phyloP scores from a whole-genome alignment of 2,113 vertebrate genomes.

The Garra rufa region DNA sequence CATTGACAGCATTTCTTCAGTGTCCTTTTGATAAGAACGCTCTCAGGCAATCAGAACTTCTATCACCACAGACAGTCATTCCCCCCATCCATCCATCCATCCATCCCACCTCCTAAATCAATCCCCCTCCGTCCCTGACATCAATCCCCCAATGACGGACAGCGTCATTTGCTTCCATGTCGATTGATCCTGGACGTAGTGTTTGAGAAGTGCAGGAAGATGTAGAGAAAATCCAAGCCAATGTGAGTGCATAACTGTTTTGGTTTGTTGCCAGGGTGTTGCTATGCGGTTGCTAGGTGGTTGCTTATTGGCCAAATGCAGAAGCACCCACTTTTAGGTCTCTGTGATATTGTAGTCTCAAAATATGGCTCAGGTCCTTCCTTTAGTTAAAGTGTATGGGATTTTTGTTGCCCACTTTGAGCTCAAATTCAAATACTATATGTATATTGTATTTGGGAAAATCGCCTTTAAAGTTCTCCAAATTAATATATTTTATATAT shows the following conservation, averaged over 20 bases:
- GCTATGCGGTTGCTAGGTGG: background rate
- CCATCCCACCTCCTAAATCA: constrained; percentile 45
- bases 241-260: background rate
- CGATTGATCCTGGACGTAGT: constrained; percentile 66
- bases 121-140: constrained; percentile 63
- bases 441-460: too few relatives aligned
- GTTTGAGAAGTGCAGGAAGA: constrained; percentile 5
- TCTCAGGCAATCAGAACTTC: constrained; percentile 68
- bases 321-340: background rate
- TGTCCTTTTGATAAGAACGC: constrained; percentile 65
- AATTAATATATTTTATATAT: too few relatives aligned
- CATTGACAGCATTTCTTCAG: constrained; percentile 66
- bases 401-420: background rate
- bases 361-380: background rate
- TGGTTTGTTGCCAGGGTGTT: background rate
- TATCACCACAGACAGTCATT: constrained; percentile 53
- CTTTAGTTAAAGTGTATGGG: background rate
- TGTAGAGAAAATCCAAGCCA: constrained; percentile 9
- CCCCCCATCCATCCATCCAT: background rate
- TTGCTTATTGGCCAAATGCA: background rate
- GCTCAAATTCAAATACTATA: too few relatives aligned
- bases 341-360: background rate
- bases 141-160: constrained; percentile 63
- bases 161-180: constrained; percentile 69
- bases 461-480: too few relatives aligned